Percentiles rank a stretch among this genome's conserved stretches.
These are phyloP conservation scores for Hoplostethus atlanticus DNA, from an alignment of 2,797 vertebrate genomes.

Conservation along the genomic window DNA sequence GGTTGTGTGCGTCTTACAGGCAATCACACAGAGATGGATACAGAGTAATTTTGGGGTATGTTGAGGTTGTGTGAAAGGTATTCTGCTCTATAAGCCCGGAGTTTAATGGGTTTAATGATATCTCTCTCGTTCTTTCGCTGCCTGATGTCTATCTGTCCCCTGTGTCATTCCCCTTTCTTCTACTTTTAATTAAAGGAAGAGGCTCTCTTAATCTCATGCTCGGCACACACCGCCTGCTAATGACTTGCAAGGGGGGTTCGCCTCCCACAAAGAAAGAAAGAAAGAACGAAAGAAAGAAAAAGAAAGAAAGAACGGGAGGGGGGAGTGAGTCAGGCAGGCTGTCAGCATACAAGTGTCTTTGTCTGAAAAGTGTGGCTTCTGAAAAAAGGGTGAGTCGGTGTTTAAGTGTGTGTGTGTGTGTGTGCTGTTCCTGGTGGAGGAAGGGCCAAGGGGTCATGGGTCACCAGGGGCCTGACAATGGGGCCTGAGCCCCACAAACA, in stretches of 20 bases:
- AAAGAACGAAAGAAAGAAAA: slow-evolving; percentile 10
- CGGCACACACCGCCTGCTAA: slow-evolving; percentile 44
- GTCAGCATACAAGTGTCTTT: slow-evolving; percentile 63
- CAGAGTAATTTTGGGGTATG: neutral
- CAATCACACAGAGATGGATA: slow-evolving; percentile 24
- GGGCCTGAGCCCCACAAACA: slow-evolving; percentile 54
- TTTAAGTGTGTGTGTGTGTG: slow-evolving; percentile 32
- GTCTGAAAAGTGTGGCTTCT: slow-evolving; percentile 61
- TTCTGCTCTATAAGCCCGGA: neutral
- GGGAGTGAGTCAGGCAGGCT: slow-evolving; percentile 25
- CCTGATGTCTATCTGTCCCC: slow-evolving; percentile 31
- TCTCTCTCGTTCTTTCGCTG: neutral
- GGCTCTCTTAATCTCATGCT: slow-evolving; percentile 51
- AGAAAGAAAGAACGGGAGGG: neutral
- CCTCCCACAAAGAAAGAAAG: slow-evolving; percentile 56
- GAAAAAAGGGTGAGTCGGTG: slow-evolving; percentile 43
- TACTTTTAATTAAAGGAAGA: slow-evolving; percentile 63
- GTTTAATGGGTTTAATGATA: slow-evolving; percentile 21
- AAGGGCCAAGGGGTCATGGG: slow-evolving; percentile 76
- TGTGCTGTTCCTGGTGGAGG: slow-evolving; percentile 48
- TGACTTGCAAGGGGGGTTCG: slow-evolving; percentile 58
- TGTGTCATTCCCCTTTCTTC: slow-evolving; percentile 28
- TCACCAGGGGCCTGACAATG: slow-evolving; percentile 77
- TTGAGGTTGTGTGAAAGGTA: slow-evolving; percentile 10
- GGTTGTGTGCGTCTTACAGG: slow-evolving; percentile 1